phyloP scores from a whole-genome alignment of 2,888 invertebrate genomes.

The Ypsolopha sequella region DNA sequence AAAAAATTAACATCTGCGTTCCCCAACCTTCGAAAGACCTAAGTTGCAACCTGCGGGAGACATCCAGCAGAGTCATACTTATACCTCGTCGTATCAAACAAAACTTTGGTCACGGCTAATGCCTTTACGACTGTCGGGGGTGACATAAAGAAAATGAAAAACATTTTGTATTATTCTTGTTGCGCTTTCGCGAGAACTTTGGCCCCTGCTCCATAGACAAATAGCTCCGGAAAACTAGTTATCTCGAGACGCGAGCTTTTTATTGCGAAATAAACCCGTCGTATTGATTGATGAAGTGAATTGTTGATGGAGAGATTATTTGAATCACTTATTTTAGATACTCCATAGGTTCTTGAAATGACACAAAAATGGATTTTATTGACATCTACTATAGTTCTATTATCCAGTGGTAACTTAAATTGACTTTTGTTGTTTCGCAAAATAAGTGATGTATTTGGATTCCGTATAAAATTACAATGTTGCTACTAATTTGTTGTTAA shows the following conservation, averaged over 20 bases:
- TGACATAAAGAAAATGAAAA: constrained; percentile 93
- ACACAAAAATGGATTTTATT: too few relatives aligned
- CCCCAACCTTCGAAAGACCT: not conserved
- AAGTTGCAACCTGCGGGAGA: constrained; percentile 3
- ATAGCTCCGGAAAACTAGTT: constrained; percentile 61
- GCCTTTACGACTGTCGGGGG: constrained; percentile 88
- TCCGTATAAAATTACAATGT: too few relatives aligned
- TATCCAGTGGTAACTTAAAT: too few relatives aligned
- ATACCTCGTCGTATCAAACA: constrained; percentile 67
- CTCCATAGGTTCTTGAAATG: too few relatives aligned
- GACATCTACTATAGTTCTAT: too few relatives aligned
- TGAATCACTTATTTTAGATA: too few relatives aligned
- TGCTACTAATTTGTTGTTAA: too few relatives aligned
- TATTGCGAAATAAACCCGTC: too few relatives aligned
- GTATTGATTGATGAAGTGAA: too few relatives aligned
- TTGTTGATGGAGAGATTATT: too few relatives aligned
- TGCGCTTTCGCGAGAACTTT: constrained; percentile 65
- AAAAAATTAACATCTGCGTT: not conserved
- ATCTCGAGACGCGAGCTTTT: not conserved
- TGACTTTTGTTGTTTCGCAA: too few relatives aligned
- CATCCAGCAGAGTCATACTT: constrained; percentile 38
- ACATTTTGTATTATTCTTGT: constrained; percentile 77
- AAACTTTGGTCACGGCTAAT: constrained; percentile 89
- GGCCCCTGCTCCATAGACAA: constrained; percentile 56
- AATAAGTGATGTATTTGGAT: too few relatives aligned